Evolutionary conservation across 2,888 invertebrate species (phyloP).

Genomic region (Amblyjoppa fuscipennis): DNA sequence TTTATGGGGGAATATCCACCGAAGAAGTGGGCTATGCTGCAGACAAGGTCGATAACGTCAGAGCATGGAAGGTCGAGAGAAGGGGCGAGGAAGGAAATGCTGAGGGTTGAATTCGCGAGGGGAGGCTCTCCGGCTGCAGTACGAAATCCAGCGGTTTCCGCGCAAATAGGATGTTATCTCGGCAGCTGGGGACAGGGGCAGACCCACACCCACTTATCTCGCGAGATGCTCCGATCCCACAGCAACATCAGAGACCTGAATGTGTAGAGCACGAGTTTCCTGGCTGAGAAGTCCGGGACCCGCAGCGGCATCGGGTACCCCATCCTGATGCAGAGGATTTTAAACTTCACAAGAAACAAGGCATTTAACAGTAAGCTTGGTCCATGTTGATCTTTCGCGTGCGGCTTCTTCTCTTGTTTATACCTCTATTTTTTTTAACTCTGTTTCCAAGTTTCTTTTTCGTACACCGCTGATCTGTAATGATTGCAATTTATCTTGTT

Average conservation of each 20-base stretch:
- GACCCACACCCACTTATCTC: slow-evolving; percentile 74
- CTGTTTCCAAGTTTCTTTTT: slow-evolving; percentile 6
- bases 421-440: slow-evolving; percentile 3
- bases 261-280: slow-evolving; percentile 14
- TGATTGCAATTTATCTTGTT: background rate
- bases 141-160: slow-evolving; percentile 78
- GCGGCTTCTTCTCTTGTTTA: background rate
- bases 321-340: slow-evolving; percentile 29
- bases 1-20: background rate
- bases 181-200: slow-evolving; percentile 80
- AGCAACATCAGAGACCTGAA: slow-evolving; percentile 61
- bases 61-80: slow-evolving; percentile 34
- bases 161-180: slow-evolving; percentile 81
- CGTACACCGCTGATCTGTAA: slow-evolving; percentile 1
- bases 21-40: background rate
- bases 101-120: slow-evolving; percentile 62
- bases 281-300: slow-evolving; percentile 26
- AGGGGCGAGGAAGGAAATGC: slow-evolving; percentile 45
- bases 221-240: slow-evolving; percentile 76
- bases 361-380: slow-evolving; percentile 27
- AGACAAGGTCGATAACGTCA: slow-evolving; percentile 30
- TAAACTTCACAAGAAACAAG: slow-evolving; percentile 30
- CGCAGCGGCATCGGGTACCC: slow-evolving; percentile 43
- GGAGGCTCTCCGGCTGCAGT: slow-evolving; percentile 58
- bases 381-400: slow-evolving; percentile 25